Evolutionary conservation across 1,140 invertebrate genomes (phyloP).

Genomic region (Bombus superbus): DNA sequence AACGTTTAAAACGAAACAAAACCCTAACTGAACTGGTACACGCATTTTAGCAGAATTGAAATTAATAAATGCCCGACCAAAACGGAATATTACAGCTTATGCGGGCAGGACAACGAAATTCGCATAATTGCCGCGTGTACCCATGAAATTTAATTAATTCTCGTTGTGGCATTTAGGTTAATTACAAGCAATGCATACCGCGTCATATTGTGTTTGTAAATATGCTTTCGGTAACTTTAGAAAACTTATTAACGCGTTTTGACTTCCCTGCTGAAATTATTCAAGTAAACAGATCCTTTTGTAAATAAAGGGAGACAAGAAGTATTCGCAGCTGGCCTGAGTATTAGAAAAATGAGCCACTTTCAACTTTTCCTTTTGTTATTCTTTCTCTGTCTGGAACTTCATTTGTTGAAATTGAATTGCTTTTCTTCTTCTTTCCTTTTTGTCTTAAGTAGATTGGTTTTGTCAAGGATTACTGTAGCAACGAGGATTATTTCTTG

Average conservation of each 20-base stretch:
- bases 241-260: conserved; percentile 4
- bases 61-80: background rate
- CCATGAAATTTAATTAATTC: conserved; percentile 40
- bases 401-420: background rate
- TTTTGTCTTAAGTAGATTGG: background rate
- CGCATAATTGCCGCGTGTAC: conserved; percentile 10
- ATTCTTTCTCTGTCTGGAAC: background rate
- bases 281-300: background rate
- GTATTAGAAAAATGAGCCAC: background rate
- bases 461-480: background rate
- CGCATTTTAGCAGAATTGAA: background rate
- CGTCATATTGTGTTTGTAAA: background rate
- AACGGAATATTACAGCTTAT: background rate
- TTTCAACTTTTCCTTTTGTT: background rate
- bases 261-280: background rate
- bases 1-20: background rate
- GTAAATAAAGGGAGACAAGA: background rate
- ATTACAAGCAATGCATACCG: conserved; percentile 20
- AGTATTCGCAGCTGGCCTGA: background rate
- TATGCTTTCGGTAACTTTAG: background rate
- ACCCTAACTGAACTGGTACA: too few species aligned
- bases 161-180: conserved; percentile 22
- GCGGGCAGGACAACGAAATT: background rate
- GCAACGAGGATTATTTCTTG: background rate
- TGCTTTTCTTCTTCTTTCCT: background rate